phyloP scores from a whole-genome alignment of 2,797 vertebrate species.

The Sarcoramphus papa region DNA sequence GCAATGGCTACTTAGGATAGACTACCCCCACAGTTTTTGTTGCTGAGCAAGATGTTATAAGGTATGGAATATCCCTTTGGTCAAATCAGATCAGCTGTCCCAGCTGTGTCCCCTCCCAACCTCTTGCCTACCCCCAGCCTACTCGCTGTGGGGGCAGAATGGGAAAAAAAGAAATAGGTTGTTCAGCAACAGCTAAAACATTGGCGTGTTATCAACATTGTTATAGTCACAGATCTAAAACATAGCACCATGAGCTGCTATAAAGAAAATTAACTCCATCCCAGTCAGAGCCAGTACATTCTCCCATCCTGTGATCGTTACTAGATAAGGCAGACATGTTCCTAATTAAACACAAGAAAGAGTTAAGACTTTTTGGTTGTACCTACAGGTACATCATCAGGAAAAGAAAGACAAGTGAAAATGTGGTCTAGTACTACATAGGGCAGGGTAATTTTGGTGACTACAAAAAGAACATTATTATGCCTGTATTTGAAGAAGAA shows the following conservation, averaged over 20 bases:
- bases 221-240: neutral
- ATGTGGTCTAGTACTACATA: neutral
- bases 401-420: neutral
- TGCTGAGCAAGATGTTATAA: neutral
- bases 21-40: neutral
- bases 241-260: neutral
- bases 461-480: neutral
- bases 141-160: neutral
- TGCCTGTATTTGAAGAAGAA: neutral
- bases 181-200: neutral
- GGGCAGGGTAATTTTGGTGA: neutral
- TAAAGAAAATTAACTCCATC: neutral
- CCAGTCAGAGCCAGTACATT: neutral
- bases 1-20: neutral
- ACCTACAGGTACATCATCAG: neutral
- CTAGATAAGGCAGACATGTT: neutral
- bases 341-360: neutral
- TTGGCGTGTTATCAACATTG: neutral
- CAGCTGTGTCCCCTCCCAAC: neutral
- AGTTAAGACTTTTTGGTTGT: neutral
- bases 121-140: neutral
- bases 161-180: neutral
- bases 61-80: neutral
- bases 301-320: neutral
- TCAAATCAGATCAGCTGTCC: neutral